phyloP scores from a whole-genome alignment of 2,797 vertebrate genomes.

The Alosa sapidissima region DNA sequence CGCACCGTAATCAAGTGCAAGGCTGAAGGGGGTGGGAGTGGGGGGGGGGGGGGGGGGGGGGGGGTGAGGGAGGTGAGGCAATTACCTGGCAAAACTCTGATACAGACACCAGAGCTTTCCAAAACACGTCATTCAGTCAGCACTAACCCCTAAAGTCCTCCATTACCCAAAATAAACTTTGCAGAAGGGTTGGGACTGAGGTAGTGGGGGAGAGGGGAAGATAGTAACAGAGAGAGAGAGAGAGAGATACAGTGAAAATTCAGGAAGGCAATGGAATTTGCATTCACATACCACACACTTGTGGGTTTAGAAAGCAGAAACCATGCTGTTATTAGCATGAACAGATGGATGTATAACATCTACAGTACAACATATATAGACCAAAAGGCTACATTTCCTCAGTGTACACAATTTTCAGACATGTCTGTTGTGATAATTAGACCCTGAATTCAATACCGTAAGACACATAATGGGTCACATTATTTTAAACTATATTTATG shows the following conservation, averaged over 20 bases:
- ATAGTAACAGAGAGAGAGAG: neutral
- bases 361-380: neutral
- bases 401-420: neutral
- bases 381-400: neutral
- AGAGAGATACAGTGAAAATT: neutral
- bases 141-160: conserved; percentile 26
- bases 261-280: conserved; percentile 13
- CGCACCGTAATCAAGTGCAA: conserved; percentile 19
- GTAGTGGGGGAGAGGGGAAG: neutral
- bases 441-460: neutral
- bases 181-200: conserved; percentile 30
- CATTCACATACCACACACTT: conserved; percentile 17
- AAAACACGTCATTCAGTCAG: conserved; percentile 49
- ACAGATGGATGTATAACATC: neutral
- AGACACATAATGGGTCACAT: neutral
- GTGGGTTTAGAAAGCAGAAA: neutral
- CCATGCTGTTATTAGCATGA: neutral
- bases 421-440: neutral
- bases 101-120: conserved; percentile 46
- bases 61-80: conserved; percentile 47
- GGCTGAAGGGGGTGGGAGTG: conserved; percentile 36
- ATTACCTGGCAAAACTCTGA: conserved; percentile 50
- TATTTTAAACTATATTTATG: neutral
- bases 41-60: conserved; percentile 21
- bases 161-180: conserved; percentile 58